Evolutionary conservation across 2,113 vertebrate species (phyloP), one percentile per base, ranked within the genome.

Genomic region (Ciconia maguari): DNA sequence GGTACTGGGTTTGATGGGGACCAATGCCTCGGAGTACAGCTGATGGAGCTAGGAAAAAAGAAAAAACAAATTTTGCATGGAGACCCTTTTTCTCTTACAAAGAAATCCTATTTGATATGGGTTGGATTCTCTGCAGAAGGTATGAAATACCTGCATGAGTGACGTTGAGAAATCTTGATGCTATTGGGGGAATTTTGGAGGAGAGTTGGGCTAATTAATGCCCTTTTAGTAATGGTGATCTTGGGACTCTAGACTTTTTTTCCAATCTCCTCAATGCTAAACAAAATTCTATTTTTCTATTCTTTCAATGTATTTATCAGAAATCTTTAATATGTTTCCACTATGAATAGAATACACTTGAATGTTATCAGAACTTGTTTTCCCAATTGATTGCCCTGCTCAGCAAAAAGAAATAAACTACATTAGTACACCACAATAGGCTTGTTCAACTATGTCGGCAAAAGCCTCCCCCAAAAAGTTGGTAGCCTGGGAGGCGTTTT

Each of bases 71-170:
- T 99, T 80, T 96, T 99, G 64, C 97, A 94, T 18, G 98, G 99
- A 30, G 98, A 99, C 27, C 98, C 99, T 34, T 98, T 99, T 86
- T 99, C 99, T 10, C 98, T 99, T 60, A 98, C 99, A 6, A 98
- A 44, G 76, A 99, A 97, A 58, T 98, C 99, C n/a, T 97, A 99
- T 92, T 98, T 99, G 62, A 70, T 96, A 3, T 99, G 99, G 99
- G 83, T 99, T 38, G 99, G 99, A 27, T 99, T 99, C 98, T 99
- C 98, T 1, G 99, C 99, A 34, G 99, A 99, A 98, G 99, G 99
- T 99, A 98, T 6, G 74, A 83, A 83, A 66, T 36, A 51, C 4
- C 57, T 75, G 44, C 19, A 1, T 16, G 83, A 16, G 32, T 26
- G 30, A 15, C 3, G 1, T 0, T 64, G 65, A 46, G 48, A 52